Evolutionary conservation across 2,797 vertebrate genomes (phyloP).

Genomic region (Capromys pilorides): DNA sequence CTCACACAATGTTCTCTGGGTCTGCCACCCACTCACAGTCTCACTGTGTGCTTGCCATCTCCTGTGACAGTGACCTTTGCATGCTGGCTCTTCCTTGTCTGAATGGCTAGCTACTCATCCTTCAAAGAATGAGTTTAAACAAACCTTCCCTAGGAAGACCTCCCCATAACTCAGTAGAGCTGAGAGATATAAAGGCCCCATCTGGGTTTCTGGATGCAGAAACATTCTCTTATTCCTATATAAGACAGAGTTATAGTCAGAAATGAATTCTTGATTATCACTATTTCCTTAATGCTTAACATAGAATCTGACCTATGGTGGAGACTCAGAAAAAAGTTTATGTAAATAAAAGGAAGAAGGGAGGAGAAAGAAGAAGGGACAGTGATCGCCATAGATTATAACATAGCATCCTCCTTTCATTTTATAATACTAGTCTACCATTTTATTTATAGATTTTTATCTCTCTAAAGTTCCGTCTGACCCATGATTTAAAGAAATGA

Average conservation of each 20-base stretch:
- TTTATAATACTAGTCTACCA: slow-evolving; percentile 23
- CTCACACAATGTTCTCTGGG: not conserved
- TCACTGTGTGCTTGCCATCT: not conserved
- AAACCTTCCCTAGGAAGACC: not conserved
- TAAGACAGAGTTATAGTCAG: slow-evolving; percentile 5
- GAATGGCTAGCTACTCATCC: not conserved
- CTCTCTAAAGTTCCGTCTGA: not conserved
- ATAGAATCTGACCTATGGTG: not conserved
- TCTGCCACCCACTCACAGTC: not conserved
- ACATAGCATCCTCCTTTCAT: slow-evolving; percentile 2
- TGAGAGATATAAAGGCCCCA: not conserved
- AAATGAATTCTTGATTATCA: not conserved
- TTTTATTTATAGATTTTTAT: slow-evolving; percentile 43
- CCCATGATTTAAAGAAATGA: slow-evolving; percentile 42
- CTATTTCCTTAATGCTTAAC: not conserved
- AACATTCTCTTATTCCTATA: not conserved
- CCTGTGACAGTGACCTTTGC: not conserved
- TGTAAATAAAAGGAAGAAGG: slow-evolving; percentile 2
- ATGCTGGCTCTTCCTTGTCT: not conserved
- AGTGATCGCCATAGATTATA: not conserved
- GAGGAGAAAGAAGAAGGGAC: not conserved
- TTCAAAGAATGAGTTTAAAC: slow-evolving; percentile 54
- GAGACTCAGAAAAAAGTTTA: slow-evolving; percentile 22
- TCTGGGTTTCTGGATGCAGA: not conserved
- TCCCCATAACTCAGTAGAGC: not conserved